A percentile compares a stretch with the other conserved stretches of the same genome.
Evolutionary conservation across 2,113 vertebrate genomes (phyloP).

Genomic region (Rhipidura dahli): DNA sequence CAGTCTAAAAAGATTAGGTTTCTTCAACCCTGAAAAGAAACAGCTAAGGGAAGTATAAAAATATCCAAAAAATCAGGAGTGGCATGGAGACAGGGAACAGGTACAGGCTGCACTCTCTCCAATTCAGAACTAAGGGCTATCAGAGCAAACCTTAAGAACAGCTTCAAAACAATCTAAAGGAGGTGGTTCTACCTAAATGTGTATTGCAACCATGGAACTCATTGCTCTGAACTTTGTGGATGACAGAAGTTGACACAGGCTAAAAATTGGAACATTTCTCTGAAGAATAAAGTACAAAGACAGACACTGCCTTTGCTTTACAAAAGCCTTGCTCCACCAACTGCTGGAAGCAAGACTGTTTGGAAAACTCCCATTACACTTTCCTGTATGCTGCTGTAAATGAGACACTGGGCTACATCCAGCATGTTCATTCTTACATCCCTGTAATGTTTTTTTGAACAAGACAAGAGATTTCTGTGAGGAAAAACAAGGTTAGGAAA

Average conservation of each 20-base stretch:
- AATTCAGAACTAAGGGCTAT: neutral
- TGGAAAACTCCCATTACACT: neutral
- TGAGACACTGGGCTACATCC: neutral
- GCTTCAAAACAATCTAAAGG: neutral
- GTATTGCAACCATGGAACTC: neutral
- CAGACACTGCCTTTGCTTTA: neutral
- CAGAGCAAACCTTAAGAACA: neutral
- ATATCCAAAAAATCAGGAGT: neutral
- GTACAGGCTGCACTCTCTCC: neutral
- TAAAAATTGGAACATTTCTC: neutral
- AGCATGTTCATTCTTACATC: neutral
- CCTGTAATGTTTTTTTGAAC: neutral
- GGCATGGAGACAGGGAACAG: neutral
- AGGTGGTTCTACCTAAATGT: neutral
- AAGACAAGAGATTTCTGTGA: neutral
- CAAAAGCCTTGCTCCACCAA: neutral
- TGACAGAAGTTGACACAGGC: neutral
- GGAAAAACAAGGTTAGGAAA: neutral
- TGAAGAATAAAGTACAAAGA: neutral
- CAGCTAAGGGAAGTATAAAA: neutral
- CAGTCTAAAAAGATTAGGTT: neutral
- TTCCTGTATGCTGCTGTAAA: neutral
- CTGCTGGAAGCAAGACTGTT: neutral
- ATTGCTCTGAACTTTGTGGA: neutral
- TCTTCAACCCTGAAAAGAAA: neutral